Evolutionary conservation across 1,140 invertebrate genomes (phyloP).

Genomic region (Papilio dardanus): DNA sequence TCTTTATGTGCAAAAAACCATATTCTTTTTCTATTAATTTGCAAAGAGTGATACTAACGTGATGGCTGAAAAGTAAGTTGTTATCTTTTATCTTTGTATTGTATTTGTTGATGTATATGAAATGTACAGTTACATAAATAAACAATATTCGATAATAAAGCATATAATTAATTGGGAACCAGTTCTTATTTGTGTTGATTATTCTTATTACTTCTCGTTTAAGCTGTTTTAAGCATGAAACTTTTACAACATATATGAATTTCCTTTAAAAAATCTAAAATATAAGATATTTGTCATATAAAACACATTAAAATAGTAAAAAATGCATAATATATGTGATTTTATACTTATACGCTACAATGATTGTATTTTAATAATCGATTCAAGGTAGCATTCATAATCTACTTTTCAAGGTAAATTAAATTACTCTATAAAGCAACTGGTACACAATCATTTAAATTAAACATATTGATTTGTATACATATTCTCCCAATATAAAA

Average conservation of each 20-base stretch:
- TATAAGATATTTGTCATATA: too few relatives aligned
- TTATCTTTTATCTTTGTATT: constrained; percentile 38
- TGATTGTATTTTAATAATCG: neutral
- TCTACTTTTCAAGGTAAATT: neutral
- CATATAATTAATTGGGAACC: constrained; percentile 16
- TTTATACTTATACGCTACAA: neutral
- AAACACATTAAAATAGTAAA: too few relatives aligned
- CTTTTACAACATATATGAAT: too few relatives aligned
- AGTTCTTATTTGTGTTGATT: constrained; percentile 25
- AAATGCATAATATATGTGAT: too few relatives aligned
- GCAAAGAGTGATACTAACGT: constrained; percentile 49
- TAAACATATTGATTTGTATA: neutral
- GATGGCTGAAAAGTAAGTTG: constrained; percentile 76
- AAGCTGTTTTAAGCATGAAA: neutral
- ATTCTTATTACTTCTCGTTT: neutral
- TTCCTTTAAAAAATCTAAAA: too few relatives aligned
- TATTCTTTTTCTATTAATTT: constrained; percentile 58
- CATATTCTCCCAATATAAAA: too few relatives aligned
- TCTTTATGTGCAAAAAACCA: constrained; percentile 62
- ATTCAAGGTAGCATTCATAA: neutral
- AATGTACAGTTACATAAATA: constrained; percentile 53
- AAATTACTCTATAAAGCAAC: neutral
- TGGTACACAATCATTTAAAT: neutral
- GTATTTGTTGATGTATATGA: constrained; percentile 48
- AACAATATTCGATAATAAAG: constrained; percentile 44